Evolutionary conservation across 1,140 invertebrate species (phyloP).

Genomic region (Heliconius hewitsoni): DNA sequence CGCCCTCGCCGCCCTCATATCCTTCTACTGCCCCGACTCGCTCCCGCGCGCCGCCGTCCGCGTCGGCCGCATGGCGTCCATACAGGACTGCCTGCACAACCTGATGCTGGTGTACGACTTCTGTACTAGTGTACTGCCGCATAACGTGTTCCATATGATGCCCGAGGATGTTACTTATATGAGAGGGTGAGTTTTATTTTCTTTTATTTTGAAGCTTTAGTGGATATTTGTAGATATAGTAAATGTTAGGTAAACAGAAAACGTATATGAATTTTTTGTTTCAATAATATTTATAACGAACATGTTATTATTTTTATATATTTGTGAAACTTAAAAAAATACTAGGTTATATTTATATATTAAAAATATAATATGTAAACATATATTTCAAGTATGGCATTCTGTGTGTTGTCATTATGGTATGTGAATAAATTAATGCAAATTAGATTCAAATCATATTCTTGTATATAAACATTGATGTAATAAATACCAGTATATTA

Average conservation of each 20-base stretch:
- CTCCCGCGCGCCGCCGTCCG: conserved; percentile 88
- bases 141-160: conserved; percentile 96
- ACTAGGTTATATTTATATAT: neutral
- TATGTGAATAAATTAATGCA: neutral
- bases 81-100: conserved; percentile 95
- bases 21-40: conserved; percentile 96
- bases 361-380: neutral
- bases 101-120: conserved; percentile 94
- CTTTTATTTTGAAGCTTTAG: neutral
- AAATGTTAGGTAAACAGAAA: too few relatives aligned
- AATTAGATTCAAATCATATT: conserved; percentile 15
- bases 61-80: conserved; percentile 85
- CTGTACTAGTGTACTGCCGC: conserved; percentile 91
- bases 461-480: conserved; percentile 2
- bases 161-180: conserved; percentile 98
- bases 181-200: conserved; percentile 86
- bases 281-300: too few relatives aligned
- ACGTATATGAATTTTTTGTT: too few relatives aligned
- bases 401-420: neutral
- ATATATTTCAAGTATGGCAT: neutral
- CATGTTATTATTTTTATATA: too few relatives aligned
- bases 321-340: too few relatives aligned
- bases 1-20: conserved; percentile 92
- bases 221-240: neutral
- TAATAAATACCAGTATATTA: neutral